Evolutionary conservation across 2,797 vertebrate genomes (phyloP).

Genomic region (Sebastes hopkinsi): DNA sequence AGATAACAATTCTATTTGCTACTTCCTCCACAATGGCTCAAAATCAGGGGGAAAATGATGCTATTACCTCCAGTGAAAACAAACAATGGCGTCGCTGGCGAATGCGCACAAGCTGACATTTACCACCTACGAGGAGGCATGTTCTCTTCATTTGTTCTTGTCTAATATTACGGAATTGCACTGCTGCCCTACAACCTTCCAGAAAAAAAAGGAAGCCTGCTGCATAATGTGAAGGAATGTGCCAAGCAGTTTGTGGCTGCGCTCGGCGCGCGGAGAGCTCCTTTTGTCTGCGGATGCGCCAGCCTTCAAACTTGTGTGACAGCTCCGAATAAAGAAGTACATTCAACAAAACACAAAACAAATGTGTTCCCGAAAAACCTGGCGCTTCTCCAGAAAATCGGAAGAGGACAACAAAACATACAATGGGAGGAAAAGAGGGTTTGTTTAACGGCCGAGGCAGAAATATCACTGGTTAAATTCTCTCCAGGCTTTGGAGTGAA

Average conservation of each 20-base stretch:
- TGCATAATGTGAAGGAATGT: slow-evolving; percentile 60
- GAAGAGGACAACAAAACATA: slow-evolving; percentile 29
- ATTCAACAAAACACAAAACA: slow-evolving; percentile 41
- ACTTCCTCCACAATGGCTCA: slow-evolving; percentile 72
- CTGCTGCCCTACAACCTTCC: slow-evolving; percentile 48
- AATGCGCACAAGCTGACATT: slow-evolving; percentile 79
- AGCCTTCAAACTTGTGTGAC: slow-evolving; percentile 40
- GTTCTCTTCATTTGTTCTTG: slow-evolving; percentile 77
- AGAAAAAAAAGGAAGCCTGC: slow-evolving; percentile 14
- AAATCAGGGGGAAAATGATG: slow-evolving; percentile 76
- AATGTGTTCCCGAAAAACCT: slow-evolving; percentile 40
- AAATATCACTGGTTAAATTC: slow-evolving; percentile 45
- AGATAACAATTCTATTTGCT: slow-evolving; percentile 82
- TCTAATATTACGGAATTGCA: slow-evolving; percentile 62
- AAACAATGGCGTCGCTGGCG: slow-evolving; percentile 73
- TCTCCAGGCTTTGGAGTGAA: slow-evolving; percentile 38
- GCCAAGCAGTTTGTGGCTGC: slow-evolving; percentile 38
- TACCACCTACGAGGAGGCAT: slow-evolving; percentile 75
- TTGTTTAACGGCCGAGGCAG: slow-evolving; percentile 40
- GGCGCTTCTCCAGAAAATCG: slow-evolving; percentile 34
- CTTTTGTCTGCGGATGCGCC: slow-evolving; percentile 53
- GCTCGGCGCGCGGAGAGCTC: slow-evolving; percentile 26
- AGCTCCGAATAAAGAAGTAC: slow-evolving; percentile 44
- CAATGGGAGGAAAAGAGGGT: not conserved
- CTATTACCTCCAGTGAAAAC: slow-evolving; percentile 78